Evolutionary conservation across 2,113 vertebrate species (phyloP), one percentile per base, ranked within the genome.

Genomic region (Oryzias melastigma): DNA sequence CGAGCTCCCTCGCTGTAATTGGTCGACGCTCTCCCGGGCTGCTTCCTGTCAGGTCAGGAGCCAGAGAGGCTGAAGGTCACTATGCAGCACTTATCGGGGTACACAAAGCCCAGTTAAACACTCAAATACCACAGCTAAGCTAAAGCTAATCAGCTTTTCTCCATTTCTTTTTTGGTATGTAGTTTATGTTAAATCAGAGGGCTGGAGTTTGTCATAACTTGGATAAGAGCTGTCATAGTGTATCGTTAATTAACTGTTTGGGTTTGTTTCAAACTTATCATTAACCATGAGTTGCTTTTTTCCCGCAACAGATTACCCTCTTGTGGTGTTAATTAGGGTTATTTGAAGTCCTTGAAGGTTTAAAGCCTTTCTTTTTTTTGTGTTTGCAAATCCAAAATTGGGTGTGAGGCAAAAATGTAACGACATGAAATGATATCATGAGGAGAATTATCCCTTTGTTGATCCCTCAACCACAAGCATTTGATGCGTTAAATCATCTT

Each of bases 41-140:
- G 71, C 85, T 88, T 90, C 88, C 88, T 87, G 84, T 78, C 64
- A 63, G 85, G 77, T 89, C 77, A 84, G 70, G 63, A 78, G 74
- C 83, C 89, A 78, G 50, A 81, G 72, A 65, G 80, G 62, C 71
- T 52, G 35, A 68, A 74, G 63, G 77, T 74, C 43, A 66, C 47
- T 19, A 58, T 80, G 57, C 63, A 46, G 58, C 63, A 68, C 85
- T 85, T 29, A 65, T 74, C 12, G 20, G 24, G n/a, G 77, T 71
- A 48, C 57, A 48, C 29, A 50, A 35, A 44, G 43, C 62, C 80
- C 60, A 83, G 53, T 85, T 83, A 82, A 68, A 85, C 68, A 57
- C 60, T 62, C 35, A 65, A 71, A 68, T 57, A 66, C 60, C 29
- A 55, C 51, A 51, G 68, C 41, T 84, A 56, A 62, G 75, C 55